Percentiles rank a stretch among this genome's conserved stretches.
Conservation (phyloP, 1,140 invertebrate species). For the Araneus ventricosus region DNA sequence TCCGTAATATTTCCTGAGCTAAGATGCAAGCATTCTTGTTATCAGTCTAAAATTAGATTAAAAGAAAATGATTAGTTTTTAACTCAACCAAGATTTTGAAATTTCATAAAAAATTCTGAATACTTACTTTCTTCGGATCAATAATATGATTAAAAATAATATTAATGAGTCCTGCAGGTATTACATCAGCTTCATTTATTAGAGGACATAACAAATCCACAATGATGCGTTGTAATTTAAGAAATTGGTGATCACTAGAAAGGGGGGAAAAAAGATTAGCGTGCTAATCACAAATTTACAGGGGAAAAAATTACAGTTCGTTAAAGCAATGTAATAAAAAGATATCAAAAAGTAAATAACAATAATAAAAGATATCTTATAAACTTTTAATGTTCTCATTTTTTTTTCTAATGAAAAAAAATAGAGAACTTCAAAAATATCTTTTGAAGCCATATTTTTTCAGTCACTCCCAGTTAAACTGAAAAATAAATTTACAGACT, state of each 20-base stretch:
- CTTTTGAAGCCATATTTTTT: no score
- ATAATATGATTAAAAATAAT: conserved; percentile 97
- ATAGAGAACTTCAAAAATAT: no score
- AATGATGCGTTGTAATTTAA: conserved; percentile 98
- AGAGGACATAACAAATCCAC: conserved; percentile 95
- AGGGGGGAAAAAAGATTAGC: conserved; percentile 76
- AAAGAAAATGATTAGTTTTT: conserved; percentile 22
- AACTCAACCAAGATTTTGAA: not conserved
- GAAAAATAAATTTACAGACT: no score
- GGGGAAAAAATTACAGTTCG: no score
- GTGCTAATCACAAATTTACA: no score
- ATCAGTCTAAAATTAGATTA: conserved; percentile 82
- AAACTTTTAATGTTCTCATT: no score
- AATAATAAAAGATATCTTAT: no score
- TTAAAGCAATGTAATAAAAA: no score
- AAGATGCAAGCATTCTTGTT: conserved; percentile 94
- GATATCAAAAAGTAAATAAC: no score
- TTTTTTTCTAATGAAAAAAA: no score
- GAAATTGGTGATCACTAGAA: conserved; percentile 94
- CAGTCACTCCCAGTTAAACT: no score
- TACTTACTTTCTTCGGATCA: conserved; percentile 90
- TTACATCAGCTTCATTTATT: conserved; percentile 96
- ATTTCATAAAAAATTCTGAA: not conserved
- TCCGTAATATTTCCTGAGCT: conserved; percentile 94
- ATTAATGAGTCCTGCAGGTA: conserved; percentile 95